phyloP scores from a whole-genome alignment of 2,888 invertebrate species.

The Xanthia icteritia region DNA sequence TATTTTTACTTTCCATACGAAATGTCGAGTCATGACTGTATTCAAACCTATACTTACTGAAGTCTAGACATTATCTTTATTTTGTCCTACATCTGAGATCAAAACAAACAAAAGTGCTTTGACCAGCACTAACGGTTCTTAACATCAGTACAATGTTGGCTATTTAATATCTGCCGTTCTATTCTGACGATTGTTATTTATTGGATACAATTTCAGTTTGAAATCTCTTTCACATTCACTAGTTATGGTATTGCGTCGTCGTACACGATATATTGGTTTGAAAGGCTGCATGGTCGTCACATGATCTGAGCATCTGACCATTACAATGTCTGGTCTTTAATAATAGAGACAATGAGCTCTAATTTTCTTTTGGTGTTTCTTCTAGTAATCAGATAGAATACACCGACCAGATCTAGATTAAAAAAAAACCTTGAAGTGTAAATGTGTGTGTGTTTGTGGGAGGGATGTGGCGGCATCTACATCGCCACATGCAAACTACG shows the following conservation, averaged over 20 bases:
- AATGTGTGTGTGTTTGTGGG: too few relatives aligned
- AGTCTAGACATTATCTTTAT: slow-evolving; percentile 9
- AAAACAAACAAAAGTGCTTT: slow-evolving; percentile 45
- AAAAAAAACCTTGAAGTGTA: too few relatives aligned
- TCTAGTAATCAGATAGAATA: too few relatives aligned
- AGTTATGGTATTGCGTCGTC: neutral
- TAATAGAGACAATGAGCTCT: too few relatives aligned
- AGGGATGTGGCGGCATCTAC: too few relatives aligned
- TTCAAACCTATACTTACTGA: neutral
- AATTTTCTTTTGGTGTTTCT: too few relatives aligned
- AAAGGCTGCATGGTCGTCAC: neutral
- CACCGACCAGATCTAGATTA: too few relatives aligned
- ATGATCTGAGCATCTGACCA: too few relatives aligned
- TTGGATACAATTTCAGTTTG: neutral
- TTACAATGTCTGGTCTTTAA: too few relatives aligned
- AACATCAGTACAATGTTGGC: neutral
- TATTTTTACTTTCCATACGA: neutral
- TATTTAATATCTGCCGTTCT: slow-evolving; percentile 12
- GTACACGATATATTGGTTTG: neutral
- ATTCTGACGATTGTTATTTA: slow-evolving; percentile 12
- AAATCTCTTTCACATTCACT: neutral
- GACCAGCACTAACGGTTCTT: slow-evolving; percentile 22
- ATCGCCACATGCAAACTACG: too few relatives aligned
- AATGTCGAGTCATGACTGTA: neutral
- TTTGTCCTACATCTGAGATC: slow-evolving; percentile 21